Conservation (phyloP, 1,140 invertebrate genomes). For the Bombus pascuorum region DNA sequence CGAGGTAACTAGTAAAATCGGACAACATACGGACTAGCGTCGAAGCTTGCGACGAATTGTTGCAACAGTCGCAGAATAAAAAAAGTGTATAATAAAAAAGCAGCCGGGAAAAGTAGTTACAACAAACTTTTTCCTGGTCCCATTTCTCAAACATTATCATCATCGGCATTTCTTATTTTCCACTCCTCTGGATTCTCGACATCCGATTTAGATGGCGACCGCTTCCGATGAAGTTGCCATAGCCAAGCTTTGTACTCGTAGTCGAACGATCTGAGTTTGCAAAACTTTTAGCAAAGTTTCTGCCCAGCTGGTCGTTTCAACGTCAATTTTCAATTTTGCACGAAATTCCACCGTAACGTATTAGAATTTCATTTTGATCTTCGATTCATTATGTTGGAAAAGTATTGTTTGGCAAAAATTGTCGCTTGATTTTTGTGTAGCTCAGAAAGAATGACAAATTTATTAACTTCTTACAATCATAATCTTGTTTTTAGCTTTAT, state of each 20-base stretch:
- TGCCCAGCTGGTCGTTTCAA: constrained; percentile 36
- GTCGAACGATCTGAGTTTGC: constrained; percentile 37
- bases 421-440: background rate
- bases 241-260: constrained; percentile 39
- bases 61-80: constrained; percentile 35
- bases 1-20: background rate
- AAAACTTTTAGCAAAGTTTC: constrained; percentile 48
- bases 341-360: background rate
- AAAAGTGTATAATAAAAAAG: constrained; percentile 56
- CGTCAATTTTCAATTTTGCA: constrained; percentile 65
- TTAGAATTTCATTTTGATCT: background rate
- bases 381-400: no score
- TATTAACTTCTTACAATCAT: background rate
- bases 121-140: constrained; percentile 69
- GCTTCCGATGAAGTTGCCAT: constrained; percentile 43
- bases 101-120: constrained; percentile 59
- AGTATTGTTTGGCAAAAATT: background rate
- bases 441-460: background rate
- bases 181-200: background rate
- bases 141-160: constrained; percentile 67
- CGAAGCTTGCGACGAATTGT: constrained; percentile 14
- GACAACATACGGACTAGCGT: constrained; percentile 1
- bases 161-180: constrained; percentile 39
- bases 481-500: background rate
- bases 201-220: constrained; percentile 39